Evolutionary conservation across 2,113 vertebrate species (phyloP).

Genomic region (Geothlypis trichas): DNA sequence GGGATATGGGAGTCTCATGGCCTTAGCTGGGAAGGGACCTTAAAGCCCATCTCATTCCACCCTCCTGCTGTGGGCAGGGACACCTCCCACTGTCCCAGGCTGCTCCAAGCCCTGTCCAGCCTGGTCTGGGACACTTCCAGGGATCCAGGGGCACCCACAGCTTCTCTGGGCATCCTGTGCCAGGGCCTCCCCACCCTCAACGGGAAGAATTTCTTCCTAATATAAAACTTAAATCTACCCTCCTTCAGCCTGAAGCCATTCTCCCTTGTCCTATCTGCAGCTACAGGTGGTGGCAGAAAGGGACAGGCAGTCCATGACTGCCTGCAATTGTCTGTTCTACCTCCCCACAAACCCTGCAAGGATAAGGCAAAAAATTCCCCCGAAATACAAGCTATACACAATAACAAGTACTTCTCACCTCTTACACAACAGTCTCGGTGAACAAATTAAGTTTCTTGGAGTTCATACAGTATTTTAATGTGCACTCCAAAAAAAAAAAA

Average conservation of each 20-base stretch:
- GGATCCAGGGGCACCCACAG: not conserved
- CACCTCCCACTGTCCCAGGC: rapidly evolving
- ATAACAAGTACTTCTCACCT: not conserved
- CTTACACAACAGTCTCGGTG: not conserved
- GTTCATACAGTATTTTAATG: not conserved
- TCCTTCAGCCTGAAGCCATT: not conserved
- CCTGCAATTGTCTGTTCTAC: not conserved
- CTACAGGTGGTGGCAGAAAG: not conserved
- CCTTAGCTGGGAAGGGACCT: not conserved
- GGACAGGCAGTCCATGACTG: not conserved
- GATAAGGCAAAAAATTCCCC: not conserved
- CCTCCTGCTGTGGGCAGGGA: not conserved
- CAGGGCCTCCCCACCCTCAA: rapidly evolving
- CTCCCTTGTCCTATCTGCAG: not conserved
- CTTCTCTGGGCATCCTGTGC: not conserved
- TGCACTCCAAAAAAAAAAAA: not conserved
- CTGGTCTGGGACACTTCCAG: not conserved
- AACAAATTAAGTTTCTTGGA: not conserved
- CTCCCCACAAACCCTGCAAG: not conserved
- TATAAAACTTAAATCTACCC: not conserved
- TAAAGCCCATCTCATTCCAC: not conserved
- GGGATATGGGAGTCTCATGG: no score
- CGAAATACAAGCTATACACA: rapidly evolving
- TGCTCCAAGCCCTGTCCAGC: rapidly evolving
- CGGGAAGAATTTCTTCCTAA: not conserved